Evolutionary conservation across 2,888 invertebrate species (phyloP), one percentile per base, ranked within the genome.

Genomic region (Brassicogethes aeneus): DNA sequence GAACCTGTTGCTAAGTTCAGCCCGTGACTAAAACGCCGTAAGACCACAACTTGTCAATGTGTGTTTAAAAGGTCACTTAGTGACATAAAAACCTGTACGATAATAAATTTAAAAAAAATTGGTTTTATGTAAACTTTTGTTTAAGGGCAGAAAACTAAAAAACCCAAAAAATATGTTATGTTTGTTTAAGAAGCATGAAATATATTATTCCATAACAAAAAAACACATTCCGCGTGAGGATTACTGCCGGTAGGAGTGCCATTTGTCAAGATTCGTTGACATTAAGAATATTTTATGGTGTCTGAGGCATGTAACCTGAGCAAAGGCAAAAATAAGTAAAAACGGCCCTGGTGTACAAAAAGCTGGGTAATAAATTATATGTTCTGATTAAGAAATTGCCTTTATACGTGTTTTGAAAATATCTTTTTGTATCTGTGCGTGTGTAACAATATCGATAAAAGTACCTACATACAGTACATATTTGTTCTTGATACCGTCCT

Each of bases 311-410:
- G 53, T 52, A 41, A 45, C 48, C 36, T 48, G 48, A 40, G 44
- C 46, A 48, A 53, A 48, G 50, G 46, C 37, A 47, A 46, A 43
- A 45, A 47, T 44, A 42, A 45, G 44, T 40, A 50, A 54, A 51
- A 53, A 52, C 46, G 17, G 36, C 41, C n/a, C n/a, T n/a, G n/a
- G n/a, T 2, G 12, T 16, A 38, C 39, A 39, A 41, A 40, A 15
- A 41, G 46, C 39, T 47, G 44, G 45, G 42, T 36, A 39, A 45
- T 54, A 54, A 54, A 54, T 54, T 47, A 49, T 41, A 37, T 41
- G 42, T 44, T 47, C 42, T 48, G 54, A 52, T 53, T 48, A 50
- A 52, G 53, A 52, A 53, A 50, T 44, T 16, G 48, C 45, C 39
- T 43, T 43, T 47, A 46, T 41, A 39, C 45, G 39, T 40, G 42